phyloP scores from a whole-genome alignment of 2,888 invertebrate species.

The Dione vanillae region DNA sequence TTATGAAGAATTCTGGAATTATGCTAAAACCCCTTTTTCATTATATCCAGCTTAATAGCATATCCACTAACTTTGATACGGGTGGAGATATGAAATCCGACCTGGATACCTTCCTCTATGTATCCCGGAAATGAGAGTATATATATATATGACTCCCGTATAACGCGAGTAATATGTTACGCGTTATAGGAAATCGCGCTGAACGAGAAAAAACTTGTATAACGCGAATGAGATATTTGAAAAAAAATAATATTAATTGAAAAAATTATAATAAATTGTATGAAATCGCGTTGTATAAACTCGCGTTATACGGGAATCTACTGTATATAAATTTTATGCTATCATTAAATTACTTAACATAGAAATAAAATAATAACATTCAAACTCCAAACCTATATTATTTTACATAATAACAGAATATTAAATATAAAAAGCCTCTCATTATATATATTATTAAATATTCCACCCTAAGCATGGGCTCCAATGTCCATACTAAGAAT shows the following conservation, averaged over 20 bases:
- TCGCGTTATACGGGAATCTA: too few relatives aligned
- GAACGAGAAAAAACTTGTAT: too few relatives aligned
- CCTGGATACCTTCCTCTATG: not conserved
- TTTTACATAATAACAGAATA: conserved; percentile 13
- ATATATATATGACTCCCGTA: too few relatives aligned
- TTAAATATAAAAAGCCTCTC: conserved; percentile 31
- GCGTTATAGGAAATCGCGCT: too few relatives aligned
- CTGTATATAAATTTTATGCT: too few relatives aligned
- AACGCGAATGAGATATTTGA: too few relatives aligned
- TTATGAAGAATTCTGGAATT: conserved; percentile 48
- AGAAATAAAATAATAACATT: conserved; percentile 1
- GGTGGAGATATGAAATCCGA: conserved; percentile 32
- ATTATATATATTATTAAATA: conserved; percentile 36
- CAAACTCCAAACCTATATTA: conserved; percentile 4
- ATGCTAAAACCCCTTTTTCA: conserved; percentile 53
- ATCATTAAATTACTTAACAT: not conserved
- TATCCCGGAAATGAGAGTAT: not conserved
- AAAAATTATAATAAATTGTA: too few relatives aligned
- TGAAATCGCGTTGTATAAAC: too few relatives aligned
- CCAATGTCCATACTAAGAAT: conserved; percentile 37
- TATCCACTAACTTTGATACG: conserved; percentile 46
- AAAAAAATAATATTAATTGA: too few relatives aligned
- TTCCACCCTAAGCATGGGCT: conserved; percentile 30
- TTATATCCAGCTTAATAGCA: conserved; percentile 53
- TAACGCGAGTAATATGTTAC: too few relatives aligned